Percentiles rank a stretch among this genome's conserved stretches.
Evolutionary conservation across 2,113 vertebrate species (phyloP).

Genomic region (Crocuta crocuta): DNA sequence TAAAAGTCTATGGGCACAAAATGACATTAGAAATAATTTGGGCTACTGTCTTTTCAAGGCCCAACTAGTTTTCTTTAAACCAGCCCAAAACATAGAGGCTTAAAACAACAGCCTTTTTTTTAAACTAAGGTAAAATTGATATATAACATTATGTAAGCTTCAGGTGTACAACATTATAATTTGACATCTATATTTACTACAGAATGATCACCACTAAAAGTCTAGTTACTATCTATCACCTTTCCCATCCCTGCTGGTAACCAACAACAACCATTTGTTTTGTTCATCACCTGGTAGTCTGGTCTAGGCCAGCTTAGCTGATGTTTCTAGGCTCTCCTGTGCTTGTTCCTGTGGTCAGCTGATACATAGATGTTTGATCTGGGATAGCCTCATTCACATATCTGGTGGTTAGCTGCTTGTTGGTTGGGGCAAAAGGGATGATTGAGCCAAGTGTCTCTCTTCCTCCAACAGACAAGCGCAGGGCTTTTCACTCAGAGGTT

Average conservation of each 20-base stretch:
- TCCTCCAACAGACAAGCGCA: not conserved
- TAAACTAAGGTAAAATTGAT: not conserved
- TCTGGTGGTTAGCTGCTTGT: not conserved
- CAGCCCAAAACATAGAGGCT: not conserved
- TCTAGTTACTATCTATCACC: not conserved
- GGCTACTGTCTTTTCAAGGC: not conserved
- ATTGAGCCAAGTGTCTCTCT: not conserved
- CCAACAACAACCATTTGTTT: not conserved
- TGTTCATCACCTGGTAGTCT: not conserved
- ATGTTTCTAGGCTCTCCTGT: not conserved
- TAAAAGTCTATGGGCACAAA: not conserved
- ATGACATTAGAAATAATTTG: constrained; percentile 11
- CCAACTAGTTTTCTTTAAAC: not conserved
- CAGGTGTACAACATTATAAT: not conserved
- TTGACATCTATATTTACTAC: not conserved
- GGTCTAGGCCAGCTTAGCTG: not conserved
- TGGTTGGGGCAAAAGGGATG: not conserved
- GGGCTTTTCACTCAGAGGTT: not conserved
- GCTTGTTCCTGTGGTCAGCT: not conserved
- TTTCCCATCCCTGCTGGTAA: not conserved
- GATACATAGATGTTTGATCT: not conserved
- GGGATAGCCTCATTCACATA: not conserved
- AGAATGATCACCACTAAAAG: not conserved
- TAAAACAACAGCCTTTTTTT: not conserved
- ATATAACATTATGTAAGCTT: not conserved